Base-by-base conservation (phyloP, 2,113 vertebrate genomes). In the Haemorhous mexicanus region DNA sequence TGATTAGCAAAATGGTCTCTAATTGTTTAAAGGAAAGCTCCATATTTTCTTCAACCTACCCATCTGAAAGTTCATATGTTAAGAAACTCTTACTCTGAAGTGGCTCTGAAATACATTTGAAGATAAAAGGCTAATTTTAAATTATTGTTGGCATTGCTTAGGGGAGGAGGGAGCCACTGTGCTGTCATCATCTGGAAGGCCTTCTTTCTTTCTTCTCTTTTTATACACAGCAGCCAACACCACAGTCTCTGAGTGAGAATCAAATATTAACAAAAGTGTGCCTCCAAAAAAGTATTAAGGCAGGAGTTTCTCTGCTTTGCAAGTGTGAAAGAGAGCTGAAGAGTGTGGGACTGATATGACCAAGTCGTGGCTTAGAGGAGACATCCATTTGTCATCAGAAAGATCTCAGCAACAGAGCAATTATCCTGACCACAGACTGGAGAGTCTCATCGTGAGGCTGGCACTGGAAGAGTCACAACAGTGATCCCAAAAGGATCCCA, bases 51-150 rank as follows among this genome's bases (percentile, higher is more conserved):
- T 53, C 68, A 58, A 44, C 24, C 17, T 62, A 88, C 90, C 58
- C 61, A 27, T 78, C 49, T 6, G 35, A 89, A 59, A 84, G 94
- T 87, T 94, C 64, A 21, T 66, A 13, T 80, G 90, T 92, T 87
- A 93, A 90, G 90, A 80, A 50, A 66, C 58, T 35, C 61, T 76
- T 75, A 80, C 63, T 79, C 16, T 52, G n/a, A 78, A 95, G 68
- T 27, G 33, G 7, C 62, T 61, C 41, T 47, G 81, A 91, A 83
- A 94, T 61, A 86, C 9, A 28, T 78, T 90, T 87, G 58, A 95
- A 95, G 96, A 87, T 90, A 90, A 94, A 94, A 95, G 43, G 59
- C 59, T 94, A 66, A 88, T 92, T 84, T 37, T 47, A 78, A 90
- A 95, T 88, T 87, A 78, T 15, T 56, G 67, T 87, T 94, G 94